phyloP scores from a whole-genome alignment of 2,113 vertebrate genomes.

The Jaculus jaculus region DNA sequence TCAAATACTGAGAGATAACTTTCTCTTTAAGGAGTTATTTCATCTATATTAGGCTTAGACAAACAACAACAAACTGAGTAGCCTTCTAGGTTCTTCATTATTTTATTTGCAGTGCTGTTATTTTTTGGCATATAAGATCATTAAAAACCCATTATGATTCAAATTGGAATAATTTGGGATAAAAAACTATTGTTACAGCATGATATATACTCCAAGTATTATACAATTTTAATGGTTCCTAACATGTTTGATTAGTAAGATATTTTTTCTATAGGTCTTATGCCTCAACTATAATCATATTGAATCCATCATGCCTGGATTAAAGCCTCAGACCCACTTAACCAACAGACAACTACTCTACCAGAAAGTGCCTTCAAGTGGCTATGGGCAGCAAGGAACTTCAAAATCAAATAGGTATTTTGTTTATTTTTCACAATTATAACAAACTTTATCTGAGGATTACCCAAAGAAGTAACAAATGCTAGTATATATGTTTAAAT shows the following conservation, averaged over 20 bases:
- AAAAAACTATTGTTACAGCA: conserved; percentile 29
- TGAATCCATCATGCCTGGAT: conserved; percentile 89
- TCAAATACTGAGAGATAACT: not conserved
- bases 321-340: conserved; percentile 85
- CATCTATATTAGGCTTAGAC: not conserved
- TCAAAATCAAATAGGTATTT: conserved; percentile 85
- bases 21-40: not conserved
- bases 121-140: conserved; percentile 27
- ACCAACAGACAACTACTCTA: conserved; percentile 88
- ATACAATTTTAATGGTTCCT: conserved; percentile 27
- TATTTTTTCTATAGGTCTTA: conserved; percentile 83
- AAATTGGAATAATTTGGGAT: not conserved
- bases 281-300: conserved; percentile 91
- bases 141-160: not conserved
- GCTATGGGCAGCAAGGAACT: conserved; percentile 86
- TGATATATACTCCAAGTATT: conserved; percentile 11
- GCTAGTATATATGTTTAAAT: not conserved
- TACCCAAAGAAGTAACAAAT: conserved; percentile 48
- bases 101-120: conserved; percentile 49
- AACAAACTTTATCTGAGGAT: conserved; percentile 12
- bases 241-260: conserved; percentile 41
- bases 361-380: conserved; percentile 90
- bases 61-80: not conserved
- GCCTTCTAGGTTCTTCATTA: conserved; percentile 16
- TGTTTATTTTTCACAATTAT: not conserved